phyloP scores from a whole-genome alignment of 2,888 invertebrate genomes.

The Sepiola atlantica region DNA sequence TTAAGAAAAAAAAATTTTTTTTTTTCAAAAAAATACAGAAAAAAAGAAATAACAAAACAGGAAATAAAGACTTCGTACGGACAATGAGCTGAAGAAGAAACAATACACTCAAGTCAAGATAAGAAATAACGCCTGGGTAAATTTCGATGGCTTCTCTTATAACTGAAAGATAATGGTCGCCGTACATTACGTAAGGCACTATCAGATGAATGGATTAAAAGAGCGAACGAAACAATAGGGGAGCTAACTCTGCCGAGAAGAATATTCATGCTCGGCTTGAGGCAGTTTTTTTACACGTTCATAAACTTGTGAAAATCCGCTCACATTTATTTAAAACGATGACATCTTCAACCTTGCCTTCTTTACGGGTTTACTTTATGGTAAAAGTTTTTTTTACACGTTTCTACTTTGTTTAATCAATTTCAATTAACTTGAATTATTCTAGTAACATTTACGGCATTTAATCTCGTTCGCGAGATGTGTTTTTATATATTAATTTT shows the following conservation, averaged over 20 bases:
- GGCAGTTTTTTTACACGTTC: not conserved
- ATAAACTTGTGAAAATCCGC: not conserved
- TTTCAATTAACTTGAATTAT: not conserved
- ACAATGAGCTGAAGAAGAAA: not conserved
- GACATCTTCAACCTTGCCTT: not conserved
- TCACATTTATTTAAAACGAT: not conserved
- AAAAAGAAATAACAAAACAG: not conserved
- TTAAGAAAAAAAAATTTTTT: not conserved
- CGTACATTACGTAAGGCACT: not conserved
- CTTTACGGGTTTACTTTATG: not conserved
- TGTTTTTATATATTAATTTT: too few relatives aligned
- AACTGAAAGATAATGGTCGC: not conserved
- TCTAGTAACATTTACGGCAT: too few relatives aligned
- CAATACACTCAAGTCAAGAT: not conserved
- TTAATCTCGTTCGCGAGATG: too few relatives aligned
- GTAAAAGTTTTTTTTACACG: not conserved
- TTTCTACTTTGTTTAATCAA: not conserved
- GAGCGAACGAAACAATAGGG: not conserved
- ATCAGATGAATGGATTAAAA: not conserved
- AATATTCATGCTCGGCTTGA: not conserved
- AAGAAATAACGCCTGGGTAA: not conserved
- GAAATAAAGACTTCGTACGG: not conserved
- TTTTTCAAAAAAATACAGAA: not conserved
- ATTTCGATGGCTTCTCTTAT: not conserved
- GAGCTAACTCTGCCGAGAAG: not conserved